Evolutionary conservation across 2,797 vertebrate species (phyloP).

Genomic region (Myotis daubentonii): DNA sequence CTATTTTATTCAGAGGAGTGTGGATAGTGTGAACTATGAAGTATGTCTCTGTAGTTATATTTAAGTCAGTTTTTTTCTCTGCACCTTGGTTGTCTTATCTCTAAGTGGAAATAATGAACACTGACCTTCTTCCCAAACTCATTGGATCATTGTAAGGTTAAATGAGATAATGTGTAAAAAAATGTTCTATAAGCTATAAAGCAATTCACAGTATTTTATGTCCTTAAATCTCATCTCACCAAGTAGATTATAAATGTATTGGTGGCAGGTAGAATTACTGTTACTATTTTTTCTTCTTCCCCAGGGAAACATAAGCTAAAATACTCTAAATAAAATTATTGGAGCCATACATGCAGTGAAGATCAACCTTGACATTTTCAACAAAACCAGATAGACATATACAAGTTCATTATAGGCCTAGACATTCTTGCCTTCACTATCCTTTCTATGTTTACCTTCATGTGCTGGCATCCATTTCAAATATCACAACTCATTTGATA

Average conservation of each 20-base stretch:
- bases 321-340: not conserved
- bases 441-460: not conserved
- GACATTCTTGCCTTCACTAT: not conserved
- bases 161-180: not conserved
- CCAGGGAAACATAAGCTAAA: not conserved
- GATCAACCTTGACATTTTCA: conserved; percentile 23
- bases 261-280: not conserved
- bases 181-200: not conserved
- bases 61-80: not conserved
- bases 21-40: not conserved
- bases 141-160: not conserved
- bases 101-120: not conserved
- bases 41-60: not conserved
- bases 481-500: not conserved
- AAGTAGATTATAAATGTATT: not conserved
- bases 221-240: not conserved
- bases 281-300: not conserved
- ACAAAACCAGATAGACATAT: not conserved
- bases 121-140: not conserved
- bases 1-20: not conserved
- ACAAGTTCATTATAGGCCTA: not conserved
- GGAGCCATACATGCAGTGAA: not conserved
- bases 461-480: not conserved
- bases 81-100: not conserved
- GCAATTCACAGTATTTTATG: not conserved